phyloP scores from a whole-genome alignment of 1,140 invertebrate genomes.

The Physella acuta region DNA sequence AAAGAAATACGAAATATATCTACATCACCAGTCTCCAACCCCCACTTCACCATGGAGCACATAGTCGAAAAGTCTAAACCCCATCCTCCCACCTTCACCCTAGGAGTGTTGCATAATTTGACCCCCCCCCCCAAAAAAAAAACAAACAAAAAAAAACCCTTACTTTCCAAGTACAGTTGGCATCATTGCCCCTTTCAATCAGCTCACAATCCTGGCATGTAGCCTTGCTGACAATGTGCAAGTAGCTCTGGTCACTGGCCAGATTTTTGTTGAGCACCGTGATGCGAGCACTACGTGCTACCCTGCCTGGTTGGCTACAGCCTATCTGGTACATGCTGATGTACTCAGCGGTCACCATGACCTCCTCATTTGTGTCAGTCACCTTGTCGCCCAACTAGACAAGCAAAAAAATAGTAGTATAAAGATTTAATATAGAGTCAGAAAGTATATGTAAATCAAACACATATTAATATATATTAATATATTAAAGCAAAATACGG shows the following conservation, averaged over 20 bases:
- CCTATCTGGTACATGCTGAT: conserved; percentile 12
- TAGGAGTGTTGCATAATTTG: too few relatives aligned
- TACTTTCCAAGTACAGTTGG: conserved; percentile 12
- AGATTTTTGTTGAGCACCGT: conserved; percentile 6
- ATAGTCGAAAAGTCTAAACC: too few relatives aligned
- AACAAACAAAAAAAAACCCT: background rate
- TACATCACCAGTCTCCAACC: too few relatives aligned
- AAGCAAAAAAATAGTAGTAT: background rate
- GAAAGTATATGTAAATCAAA: too few relatives aligned
- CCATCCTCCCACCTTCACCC: too few relatives aligned
- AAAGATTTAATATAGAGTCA: too few relatives aligned
- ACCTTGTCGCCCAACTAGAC: conserved; percentile 7
- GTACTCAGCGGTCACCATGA: background rate
- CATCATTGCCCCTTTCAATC: background rate
- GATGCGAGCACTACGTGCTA: conserved; percentile 12
- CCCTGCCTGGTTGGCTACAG: background rate
- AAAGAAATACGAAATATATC: too few relatives aligned
- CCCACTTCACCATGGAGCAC: too few relatives aligned
- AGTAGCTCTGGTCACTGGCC: conserved; percentile 5
- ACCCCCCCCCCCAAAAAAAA: too few relatives aligned
- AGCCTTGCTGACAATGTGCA: conserved; percentile 13
- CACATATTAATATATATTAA: too few relatives aligned
- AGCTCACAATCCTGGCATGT: conserved; percentile 8
- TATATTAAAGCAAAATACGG: too few relatives aligned
- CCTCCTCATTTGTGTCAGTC: background rate